Evolutionary conservation across 2,113 vertebrate species (phyloP).

Genomic region (Semicossyphus pulcher): DNA sequence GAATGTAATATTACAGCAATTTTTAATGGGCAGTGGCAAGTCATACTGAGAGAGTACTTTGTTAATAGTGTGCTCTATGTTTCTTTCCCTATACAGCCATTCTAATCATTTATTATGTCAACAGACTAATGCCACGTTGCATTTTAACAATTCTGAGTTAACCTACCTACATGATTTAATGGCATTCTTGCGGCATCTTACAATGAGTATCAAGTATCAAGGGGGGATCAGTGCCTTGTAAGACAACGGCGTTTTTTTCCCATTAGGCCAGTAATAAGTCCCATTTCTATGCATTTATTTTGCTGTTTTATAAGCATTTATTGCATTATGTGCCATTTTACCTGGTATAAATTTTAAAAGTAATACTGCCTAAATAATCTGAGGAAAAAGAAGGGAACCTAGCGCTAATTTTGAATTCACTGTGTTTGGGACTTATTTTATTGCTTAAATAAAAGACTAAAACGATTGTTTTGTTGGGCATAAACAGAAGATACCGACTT

Average conservation of each 20-base stretch:
- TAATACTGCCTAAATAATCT: no score
- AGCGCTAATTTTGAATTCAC: no score
- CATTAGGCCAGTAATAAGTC: no score
- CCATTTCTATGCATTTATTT: neutral
- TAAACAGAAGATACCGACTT: neutral
- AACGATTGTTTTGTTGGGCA: no score
- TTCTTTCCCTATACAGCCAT: neutral
- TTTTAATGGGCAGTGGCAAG: constrained; percentile 8
- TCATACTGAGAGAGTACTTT: neutral
- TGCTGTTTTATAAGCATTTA: neutral
- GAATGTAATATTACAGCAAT: constrained; percentile 4
- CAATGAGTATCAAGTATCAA: no score
- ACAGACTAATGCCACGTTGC: neutral
- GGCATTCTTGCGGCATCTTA: neutral
- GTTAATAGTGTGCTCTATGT: neutral
- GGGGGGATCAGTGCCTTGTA: neutral
- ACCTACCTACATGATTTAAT: neutral
- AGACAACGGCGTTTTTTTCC: no score
- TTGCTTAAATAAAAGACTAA: no score
- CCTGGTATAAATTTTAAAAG: no score
- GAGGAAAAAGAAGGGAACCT: no score
- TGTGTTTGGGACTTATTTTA: no score
- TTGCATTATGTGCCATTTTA: neutral
- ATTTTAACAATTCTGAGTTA: neutral
- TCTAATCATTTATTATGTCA: neutral